phyloP scores from a whole-genome alignment of 92 coral and sea anemone species.

The Bergia puertoricense region DNA sequence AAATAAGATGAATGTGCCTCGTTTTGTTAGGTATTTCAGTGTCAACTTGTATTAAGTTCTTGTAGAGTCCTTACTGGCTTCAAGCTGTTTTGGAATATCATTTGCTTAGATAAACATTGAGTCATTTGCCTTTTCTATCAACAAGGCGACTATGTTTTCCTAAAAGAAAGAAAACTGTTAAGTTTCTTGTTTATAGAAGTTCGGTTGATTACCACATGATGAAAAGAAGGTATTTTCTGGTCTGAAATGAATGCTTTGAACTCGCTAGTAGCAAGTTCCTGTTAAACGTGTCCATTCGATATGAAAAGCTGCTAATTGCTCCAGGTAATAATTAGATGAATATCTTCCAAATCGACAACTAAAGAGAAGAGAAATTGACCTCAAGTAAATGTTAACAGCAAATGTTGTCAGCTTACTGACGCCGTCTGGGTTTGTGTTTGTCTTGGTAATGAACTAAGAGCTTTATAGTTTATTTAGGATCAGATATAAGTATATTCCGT shows the following conservation, averaged over 20 bases:
- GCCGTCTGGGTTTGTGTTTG: constrained; percentile 6
- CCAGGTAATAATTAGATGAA: background rate
- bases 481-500: background rate
- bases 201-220: background rate
- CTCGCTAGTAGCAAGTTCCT: background rate
- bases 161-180: background rate
- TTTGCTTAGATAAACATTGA: background rate
- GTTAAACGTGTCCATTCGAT: background rate
- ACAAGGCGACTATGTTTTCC: background rate
- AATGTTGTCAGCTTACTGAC: background rate
- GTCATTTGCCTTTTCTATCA: background rate
- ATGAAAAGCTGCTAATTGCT: background rate
- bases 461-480: constrained; percentile 4
- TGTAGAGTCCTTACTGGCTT: background rate
- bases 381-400: background rate
- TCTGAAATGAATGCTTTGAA: too few species aligned
- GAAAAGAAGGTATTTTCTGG: too few species aligned
- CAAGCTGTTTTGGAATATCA: background rate
- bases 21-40: background rate
- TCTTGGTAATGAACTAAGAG: constrained; percentile 9
- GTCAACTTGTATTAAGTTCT: background rate
- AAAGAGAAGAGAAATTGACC: constrained; percentile 2
- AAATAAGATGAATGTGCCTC: background rate
- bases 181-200: background rate
- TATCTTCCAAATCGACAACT: constrained; percentile 11